Conservation (phyloP, 2,113 vertebrate species). For the Rhadina sibilatrix region DNA sequence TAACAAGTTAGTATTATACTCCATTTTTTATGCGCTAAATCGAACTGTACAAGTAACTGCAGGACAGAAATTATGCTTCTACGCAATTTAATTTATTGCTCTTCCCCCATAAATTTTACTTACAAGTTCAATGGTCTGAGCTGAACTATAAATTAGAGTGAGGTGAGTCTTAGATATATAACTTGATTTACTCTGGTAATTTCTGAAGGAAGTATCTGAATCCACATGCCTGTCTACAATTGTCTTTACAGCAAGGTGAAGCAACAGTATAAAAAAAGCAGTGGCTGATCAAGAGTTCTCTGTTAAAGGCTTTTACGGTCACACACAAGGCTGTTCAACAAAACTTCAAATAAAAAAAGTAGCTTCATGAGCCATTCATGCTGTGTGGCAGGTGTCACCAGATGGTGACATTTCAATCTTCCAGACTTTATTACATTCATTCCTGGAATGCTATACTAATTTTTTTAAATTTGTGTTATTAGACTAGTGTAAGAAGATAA, state of each 20-base stretch:
- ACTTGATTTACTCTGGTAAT: constrained; percentile 54
- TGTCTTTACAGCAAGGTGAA: constrained; percentile 7
- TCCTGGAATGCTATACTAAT: background rate
- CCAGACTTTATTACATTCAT: background rate
- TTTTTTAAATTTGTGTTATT: background rate
- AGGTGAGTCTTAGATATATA: constrained; percentile 64
- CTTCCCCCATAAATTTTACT: constrained; percentile 77
- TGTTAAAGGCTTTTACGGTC: background rate
- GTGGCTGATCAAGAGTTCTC: background rate
- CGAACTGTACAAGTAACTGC: constrained; percentile 68
- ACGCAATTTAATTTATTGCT: constrained; percentile 76
- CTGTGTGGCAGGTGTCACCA: constrained; percentile 16
- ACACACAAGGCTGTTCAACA: background rate
- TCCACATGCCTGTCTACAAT: background rate
- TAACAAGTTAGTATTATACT: constrained; percentile 78
- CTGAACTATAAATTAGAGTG: constrained; percentile 70
- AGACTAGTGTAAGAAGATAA: background rate
- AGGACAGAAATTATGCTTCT: constrained; percentile 71
- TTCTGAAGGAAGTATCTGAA: constrained; percentile 53
- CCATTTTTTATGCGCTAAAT: constrained; percentile 70
- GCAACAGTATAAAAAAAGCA: background rate
- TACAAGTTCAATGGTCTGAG: constrained; percentile 69
- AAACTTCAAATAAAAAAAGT: background rate
- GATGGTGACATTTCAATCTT: constrained; percentile 6
- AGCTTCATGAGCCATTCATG: background rate